phyloP scores from a whole-genome alignment of 2,797 vertebrate species.

The Denticeps clupeoides region DNA sequence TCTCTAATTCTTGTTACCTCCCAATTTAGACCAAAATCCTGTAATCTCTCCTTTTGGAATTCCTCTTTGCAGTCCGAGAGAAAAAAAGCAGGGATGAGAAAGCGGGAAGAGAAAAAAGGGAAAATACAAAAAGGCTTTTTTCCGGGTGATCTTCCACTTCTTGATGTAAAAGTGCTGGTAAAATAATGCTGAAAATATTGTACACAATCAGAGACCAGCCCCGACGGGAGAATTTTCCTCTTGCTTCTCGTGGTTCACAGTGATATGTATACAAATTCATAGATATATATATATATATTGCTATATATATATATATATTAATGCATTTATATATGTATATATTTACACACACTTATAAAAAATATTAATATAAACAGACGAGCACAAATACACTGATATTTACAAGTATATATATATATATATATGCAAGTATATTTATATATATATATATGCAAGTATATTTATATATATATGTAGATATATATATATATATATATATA shows the following conservation, averaged over 20 bases:
- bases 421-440: conserved; percentile 20
- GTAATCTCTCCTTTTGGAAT: conserved; percentile 42
- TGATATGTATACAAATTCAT: conserved; percentile 72
- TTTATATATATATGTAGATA: conserved; percentile 42
- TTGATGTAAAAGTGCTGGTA: conserved; percentile 64
- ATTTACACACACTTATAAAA: no score
- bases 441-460: conserved; percentile 31
- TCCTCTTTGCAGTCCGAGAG: conserved; percentile 47
- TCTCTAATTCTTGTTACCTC: conserved; percentile 25
- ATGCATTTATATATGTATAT: conserved; percentile 69
- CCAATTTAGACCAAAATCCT: conserved; percentile 40
- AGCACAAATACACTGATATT: conserved; percentile 58
- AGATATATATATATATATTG: conserved; percentile 64
- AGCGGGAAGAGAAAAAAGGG: conserved; percentile 55
- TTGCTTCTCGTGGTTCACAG: conserved; percentile 66
- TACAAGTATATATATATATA: conserved; percentile 34
- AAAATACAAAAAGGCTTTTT: conserved; percentile 47
- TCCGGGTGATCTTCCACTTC: conserved; percentile 67
- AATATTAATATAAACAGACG: conserved; percentile 72
- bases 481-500: conserved; percentile 56
- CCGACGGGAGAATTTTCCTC: conserved; percentile 65
- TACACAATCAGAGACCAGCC: conserved; percentile 74
- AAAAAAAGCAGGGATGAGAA: conserved; percentile 42
- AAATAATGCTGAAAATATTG: conserved; percentile 64
- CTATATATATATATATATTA: conserved; percentile 75